Base-by-base conservation (phyloP, 2,113 vertebrate genomes). In the Megaptera novaeangliae region DNA sequence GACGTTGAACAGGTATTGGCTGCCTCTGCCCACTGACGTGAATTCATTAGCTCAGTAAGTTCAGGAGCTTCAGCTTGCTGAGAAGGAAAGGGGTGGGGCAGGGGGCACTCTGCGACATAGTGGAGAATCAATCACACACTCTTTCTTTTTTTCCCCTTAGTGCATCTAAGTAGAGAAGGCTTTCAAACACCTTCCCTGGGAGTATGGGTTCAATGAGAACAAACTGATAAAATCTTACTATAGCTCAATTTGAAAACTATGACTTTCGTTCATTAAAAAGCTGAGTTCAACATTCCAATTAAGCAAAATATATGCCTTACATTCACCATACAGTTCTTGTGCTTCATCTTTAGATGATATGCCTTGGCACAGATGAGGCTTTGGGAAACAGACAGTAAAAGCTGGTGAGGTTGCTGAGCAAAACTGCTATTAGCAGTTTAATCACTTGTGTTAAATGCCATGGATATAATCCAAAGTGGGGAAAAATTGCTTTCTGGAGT, bases 331-430 rank as follows among this genome's bases (percentile, higher is more conserved):
- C 1, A 34, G 18, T 29, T 57, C 36, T 69, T 84, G 8, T 46
- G 13, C 44, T 82, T 95, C 88, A 29, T 71, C 57, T 95, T 88
- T 63, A 15, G 46, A 17, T 93, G 52, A 61, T 61, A 15, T 11
- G 0, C 11, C 14, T 39, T 57, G 82, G 21, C 7, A 61, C 4
- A 2, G 13, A 29, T 29, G 34, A 95, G n/a, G 14, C 59, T 97
- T 96, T 97, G 83, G 69, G 95, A 84, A n/a, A 61, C 9, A 88
- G 69, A 96, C 49, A 57, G 31, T 96, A 59, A 95, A 97, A 96
- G 61, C 75, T 52, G 85, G 34, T 78, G 14, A 97, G 88, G 18
- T 39, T 94, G 80, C 87, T 97, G 88, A 83, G 90, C 80, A 98
- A 92, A 57, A 59, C 59, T 94, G 72, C 88, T 93, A 29, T 92